Percentiles rank a stretch among this genome's conserved stretches.
Evolutionary conservation across 2,888 invertebrate genomes (phyloP).

Genomic region (Anticlea derivata): DNA sequence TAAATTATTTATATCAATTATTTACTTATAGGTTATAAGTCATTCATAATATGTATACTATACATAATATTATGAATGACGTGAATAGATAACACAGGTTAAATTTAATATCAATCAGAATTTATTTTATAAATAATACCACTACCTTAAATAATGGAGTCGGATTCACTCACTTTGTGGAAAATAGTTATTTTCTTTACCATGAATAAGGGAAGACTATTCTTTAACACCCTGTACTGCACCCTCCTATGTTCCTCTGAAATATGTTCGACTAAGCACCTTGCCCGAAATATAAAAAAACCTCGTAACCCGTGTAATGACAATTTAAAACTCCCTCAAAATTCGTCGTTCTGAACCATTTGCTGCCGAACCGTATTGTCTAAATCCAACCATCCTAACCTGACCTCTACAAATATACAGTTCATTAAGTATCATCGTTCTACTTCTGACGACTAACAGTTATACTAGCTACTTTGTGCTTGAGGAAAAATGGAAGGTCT

Average conservation of each 20-base stretch:
- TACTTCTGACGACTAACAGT: neutral
- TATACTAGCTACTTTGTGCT: neutral
- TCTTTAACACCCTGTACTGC: slow-evolving; percentile 45
- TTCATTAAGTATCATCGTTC: neutral
- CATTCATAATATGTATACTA: too few relatives aligned
- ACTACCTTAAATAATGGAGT: too few relatives aligned
- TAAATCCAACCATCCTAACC: slow-evolving; percentile 44
- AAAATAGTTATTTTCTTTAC: too few relatives aligned
- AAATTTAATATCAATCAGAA: too few relatives aligned
- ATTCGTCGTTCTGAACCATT: slow-evolving; percentile 71
- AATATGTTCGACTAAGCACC: slow-evolving; percentile 71
- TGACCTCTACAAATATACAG: slow-evolving; percentile 34
- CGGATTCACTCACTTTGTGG: too few relatives aligned
- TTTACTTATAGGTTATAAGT: too few relatives aligned
- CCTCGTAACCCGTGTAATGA: slow-evolving; percentile 75
- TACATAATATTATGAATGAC: too few relatives aligned
- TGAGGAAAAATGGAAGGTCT: slow-evolving; percentile 39
- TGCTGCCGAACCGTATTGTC: slow-evolving; percentile 64
- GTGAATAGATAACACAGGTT: too few relatives aligned
- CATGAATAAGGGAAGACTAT: neutral
- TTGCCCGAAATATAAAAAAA: slow-evolving; percentile 69
- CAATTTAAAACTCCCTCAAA: slow-evolving; percentile 74
- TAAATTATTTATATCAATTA: too few relatives aligned
- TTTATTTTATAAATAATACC: too few relatives aligned
- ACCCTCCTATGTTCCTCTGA: slow-evolving; percentile 35